A percentile compares a stretch with the other conserved stretches of the same genome.
Evolutionary conservation across 1,140 invertebrate genomes (phyloP).

Genomic region (Brevipalpus yothersi): DNA sequence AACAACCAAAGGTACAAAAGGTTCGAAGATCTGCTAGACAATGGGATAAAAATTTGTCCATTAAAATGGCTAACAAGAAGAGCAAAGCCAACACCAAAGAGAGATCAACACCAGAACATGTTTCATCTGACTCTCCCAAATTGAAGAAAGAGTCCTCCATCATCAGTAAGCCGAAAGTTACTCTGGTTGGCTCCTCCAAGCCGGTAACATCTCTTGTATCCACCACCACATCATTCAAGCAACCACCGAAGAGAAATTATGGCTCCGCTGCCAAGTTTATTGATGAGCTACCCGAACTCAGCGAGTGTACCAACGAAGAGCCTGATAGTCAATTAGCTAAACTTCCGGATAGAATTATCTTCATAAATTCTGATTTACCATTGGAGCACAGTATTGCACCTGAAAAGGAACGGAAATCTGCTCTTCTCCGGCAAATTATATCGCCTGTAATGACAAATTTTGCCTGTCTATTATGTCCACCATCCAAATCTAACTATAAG

Average conservation of each 20-base stretch:
- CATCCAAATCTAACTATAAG: constrained; percentile 12
- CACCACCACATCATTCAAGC: neutral
- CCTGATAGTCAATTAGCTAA: constrained; percentile 10
- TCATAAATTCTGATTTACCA: constrained; percentile 15
- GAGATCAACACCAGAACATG: neutral
- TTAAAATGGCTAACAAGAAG: no score
- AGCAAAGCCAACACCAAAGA: no score
- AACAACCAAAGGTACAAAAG: no score
- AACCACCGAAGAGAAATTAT: neutral
- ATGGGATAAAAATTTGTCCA: no score
- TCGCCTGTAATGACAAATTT: constrained; percentile 12
- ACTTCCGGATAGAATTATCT: constrained; percentile 14
- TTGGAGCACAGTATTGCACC: constrained; percentile 11
- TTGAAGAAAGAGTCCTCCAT: neutral
- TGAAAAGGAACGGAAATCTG: constrained; percentile 12
- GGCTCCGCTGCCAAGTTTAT: constrained; percentile 5
- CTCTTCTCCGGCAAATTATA: constrained; percentile 14
- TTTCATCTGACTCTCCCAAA: neutral
- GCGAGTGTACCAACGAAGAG: constrained; percentile 12
- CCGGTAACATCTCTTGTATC: neutral
- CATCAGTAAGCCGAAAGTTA: constrained; percentile 1
- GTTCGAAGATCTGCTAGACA: no score
- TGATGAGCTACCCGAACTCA: constrained; percentile 6
- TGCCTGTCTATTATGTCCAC: constrained; percentile 13
- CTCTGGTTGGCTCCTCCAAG: constrained; percentile 2